Base-by-base conservation (phyloP, 2,888 invertebrate species). In the Sacculina carcini region DNA sequence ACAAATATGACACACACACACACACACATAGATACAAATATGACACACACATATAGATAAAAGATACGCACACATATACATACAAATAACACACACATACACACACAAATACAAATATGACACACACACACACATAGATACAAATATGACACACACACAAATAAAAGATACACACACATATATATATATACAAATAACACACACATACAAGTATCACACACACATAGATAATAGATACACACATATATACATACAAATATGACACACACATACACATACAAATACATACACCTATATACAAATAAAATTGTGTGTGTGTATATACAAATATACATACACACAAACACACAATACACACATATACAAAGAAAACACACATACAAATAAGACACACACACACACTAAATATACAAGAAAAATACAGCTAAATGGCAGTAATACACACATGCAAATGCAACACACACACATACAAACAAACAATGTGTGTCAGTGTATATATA, bases 161-260 rank as follows among this genome's bases (percentile, higher is more conserved):
- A 5, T 21, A 5, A 42, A 5, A 42, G 19, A 42, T 7, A 42
- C 24, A 19, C 24, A 42, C 21, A 42, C 24, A 42, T 42, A 42
- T 42, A n/a, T 19, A 42, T 42, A 42, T 21, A 48, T 48, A 48
- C 32, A 48, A 31, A 32, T 31, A 32, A 32, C 32, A 32, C 32
- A 32, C 32, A 32, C 23, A 32, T 48, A 26, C 31, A n/a, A 31
- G 16, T 48, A 32, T 48, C 10, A 19, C 10, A n/a, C n/a, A n/a
- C 7, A 10, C 16, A 16, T 12, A 16, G 16, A 9, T 24, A 10
- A 12, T 46, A 48, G 16, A 48, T 48, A 48, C 32, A 9, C 32
- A 48, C 32, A 34, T 48, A 9, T 48, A 48, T 48, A 39, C 23
- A 48, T 48, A 48, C 32, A 48, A 31, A 48, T 48, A 48, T 48